phyloP scores from a whole-genome alignment of 2,888 invertebrate genomes.

The Doris montereyensis region DNA sequence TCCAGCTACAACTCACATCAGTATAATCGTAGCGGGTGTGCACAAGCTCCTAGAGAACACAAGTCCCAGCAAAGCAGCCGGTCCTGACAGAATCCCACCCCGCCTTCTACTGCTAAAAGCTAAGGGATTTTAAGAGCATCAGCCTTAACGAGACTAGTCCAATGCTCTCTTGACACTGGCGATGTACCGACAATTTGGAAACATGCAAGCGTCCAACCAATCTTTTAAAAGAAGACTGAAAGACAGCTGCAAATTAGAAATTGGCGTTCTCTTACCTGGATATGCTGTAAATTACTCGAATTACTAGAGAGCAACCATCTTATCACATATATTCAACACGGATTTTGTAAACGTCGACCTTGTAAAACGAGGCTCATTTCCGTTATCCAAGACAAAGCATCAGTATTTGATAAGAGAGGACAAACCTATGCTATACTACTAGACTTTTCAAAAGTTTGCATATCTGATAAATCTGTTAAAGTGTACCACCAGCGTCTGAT shows the following conservation, averaged over 20 bases:
- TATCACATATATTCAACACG: too few species aligned
- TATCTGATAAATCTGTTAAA: too few species aligned
- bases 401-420: too few species aligned
- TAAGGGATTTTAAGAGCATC: neutral
- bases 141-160: neutral
- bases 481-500: too few species aligned
- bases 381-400: too few species aligned
- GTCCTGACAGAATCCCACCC: neutral
- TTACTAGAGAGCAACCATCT: too few species aligned
- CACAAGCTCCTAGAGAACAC: neutral
- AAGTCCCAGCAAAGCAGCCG: neutral
- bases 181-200: neutral
- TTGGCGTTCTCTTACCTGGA: constrained; percentile 75
- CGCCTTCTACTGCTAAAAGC: neutral
- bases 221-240: constrained; percentile 1
- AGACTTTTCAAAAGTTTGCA: too few species aligned
- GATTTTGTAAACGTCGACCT: too few species aligned
- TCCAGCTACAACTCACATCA: too few species aligned
- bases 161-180: neutral
- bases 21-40: too few species aligned
- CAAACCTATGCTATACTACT: too few species aligned
- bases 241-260: neutral
- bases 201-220: neutral
- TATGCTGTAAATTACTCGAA: neutral
- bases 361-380: too few species aligned